phyloP scores from a whole-genome alignment of 2,113 vertebrate species.

The Macaca nemestrina region DNA sequence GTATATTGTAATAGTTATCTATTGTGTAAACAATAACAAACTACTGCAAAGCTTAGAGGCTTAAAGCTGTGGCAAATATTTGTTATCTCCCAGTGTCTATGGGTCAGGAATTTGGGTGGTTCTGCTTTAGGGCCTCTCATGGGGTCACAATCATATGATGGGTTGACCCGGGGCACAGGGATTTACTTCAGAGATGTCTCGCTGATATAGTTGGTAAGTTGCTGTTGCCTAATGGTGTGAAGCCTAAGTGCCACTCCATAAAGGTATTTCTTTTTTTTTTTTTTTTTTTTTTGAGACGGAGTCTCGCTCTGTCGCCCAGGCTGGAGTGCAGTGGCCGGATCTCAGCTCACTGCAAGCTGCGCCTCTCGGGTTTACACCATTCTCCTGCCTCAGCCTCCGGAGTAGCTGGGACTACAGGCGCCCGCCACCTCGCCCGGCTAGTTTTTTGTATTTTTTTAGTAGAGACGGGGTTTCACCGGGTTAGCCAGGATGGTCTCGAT shows the following conservation, averaged over 20 bases:
- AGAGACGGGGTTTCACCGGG: too few relatives aligned
- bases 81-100: not conserved
- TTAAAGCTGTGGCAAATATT: not conserved
- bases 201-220: not conserved
- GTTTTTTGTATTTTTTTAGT: too few relatives aligned
- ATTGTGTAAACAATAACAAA: not conserved
- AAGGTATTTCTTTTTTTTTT: not conserved
- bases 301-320: too few relatives aligned
- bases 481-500: too few relatives aligned
- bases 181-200: not conserved
- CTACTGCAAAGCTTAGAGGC: not conserved
- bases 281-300: too few relatives aligned
- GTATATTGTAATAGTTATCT: not conserved
- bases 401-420: too few relatives aligned
- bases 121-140: not conserved
- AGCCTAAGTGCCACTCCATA: not conserved
- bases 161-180: not conserved
- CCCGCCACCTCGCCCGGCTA: too few relatives aligned
- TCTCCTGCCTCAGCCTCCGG: too few relatives aligned
- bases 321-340: too few relatives aligned
- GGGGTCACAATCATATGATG: not conserved
- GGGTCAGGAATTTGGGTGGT: not conserved
- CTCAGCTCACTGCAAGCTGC: too few relatives aligned
- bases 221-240: not conserved
- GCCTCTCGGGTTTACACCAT: too few relatives aligned